Conservation (phyloP, 2,113 vertebrate species). For the Corythoichthys intestinalis region DNA sequence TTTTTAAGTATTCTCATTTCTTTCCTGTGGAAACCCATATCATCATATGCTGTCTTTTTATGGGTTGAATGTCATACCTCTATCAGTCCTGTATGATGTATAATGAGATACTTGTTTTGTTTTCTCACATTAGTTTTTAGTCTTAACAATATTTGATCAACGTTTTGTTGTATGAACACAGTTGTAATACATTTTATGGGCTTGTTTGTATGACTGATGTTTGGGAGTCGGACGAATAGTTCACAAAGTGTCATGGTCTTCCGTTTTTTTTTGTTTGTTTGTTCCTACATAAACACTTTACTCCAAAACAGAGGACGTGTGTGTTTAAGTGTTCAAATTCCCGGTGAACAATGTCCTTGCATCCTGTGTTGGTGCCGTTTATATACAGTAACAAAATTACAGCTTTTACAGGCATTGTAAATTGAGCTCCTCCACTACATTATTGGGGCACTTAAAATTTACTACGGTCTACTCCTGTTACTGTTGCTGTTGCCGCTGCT, state of each 20-base stretch:
- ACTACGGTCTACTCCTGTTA: background rate
- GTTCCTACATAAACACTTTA: background rate
- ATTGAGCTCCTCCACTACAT: background rate
- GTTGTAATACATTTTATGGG: background rate
- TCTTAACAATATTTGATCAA: too few species aligned
- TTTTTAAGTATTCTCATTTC: conserved; percentile 17
- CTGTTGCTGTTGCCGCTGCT: background rate
- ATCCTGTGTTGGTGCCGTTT: background rate
- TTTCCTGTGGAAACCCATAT: conserved; percentile 24
- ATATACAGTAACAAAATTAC: background rate
- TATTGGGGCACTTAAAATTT: background rate
- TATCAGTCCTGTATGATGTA: background rate
- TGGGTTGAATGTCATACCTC: conserved; percentile 13
- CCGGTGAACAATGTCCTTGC: background rate
- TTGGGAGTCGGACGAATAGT: background rate
- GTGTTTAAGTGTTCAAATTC: background rate
- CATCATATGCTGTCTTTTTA: conserved; percentile 27
- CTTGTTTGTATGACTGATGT: background rate
- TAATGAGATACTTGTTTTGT: too few species aligned
- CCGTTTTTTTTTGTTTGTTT: background rate
- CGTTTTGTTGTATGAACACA: background rate
- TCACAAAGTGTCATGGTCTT: background rate
- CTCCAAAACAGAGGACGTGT: background rate
- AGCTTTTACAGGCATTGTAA: background rate
- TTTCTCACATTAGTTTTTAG: too few species aligned